Evolutionary conservation across 2,113 vertebrate genomes (phyloP).

Genomic region (Talpa occidentalis): DNA sequence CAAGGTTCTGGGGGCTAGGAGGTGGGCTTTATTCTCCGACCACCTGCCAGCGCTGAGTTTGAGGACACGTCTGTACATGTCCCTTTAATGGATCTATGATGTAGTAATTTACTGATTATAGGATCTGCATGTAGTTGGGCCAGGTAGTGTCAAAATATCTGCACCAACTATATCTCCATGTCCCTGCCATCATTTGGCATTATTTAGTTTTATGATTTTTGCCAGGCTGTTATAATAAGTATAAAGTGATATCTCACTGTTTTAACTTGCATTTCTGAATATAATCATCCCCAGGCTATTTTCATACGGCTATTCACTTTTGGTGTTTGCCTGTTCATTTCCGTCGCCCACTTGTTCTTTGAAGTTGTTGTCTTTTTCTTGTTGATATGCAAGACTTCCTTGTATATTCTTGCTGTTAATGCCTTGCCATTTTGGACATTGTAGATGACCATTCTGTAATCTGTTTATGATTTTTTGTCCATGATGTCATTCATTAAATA

Average conservation of each 20-base stretch:
- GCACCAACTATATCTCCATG: neutral
- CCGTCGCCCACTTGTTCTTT: neutral
- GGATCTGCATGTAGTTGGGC: neutral
- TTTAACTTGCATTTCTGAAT: neutral
- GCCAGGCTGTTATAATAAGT: neutral
- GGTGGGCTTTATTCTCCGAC: neutral
- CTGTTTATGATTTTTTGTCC: neutral
- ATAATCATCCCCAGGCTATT: neutral
- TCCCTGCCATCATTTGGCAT: neutral
- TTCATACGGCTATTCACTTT: neutral
- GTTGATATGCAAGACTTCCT: neutral
- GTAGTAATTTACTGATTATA: neutral
- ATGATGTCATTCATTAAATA: neutral
- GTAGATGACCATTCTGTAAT: neutral
- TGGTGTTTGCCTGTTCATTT: neutral
- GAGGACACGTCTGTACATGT: neutral
- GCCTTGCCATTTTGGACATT: neutral
- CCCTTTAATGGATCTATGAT: neutral
- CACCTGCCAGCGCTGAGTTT: neutral
- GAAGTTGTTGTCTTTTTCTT: neutral
- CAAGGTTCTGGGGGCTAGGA: neutral
- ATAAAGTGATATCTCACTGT: neutral
- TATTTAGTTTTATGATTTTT: conserved; percentile 30
- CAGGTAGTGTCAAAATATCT: neutral
- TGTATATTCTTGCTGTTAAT: neutral